Evolutionary conservation across 2,797 vertebrate species (phyloP).

Genomic region (Thamnophis elegans): DNA sequence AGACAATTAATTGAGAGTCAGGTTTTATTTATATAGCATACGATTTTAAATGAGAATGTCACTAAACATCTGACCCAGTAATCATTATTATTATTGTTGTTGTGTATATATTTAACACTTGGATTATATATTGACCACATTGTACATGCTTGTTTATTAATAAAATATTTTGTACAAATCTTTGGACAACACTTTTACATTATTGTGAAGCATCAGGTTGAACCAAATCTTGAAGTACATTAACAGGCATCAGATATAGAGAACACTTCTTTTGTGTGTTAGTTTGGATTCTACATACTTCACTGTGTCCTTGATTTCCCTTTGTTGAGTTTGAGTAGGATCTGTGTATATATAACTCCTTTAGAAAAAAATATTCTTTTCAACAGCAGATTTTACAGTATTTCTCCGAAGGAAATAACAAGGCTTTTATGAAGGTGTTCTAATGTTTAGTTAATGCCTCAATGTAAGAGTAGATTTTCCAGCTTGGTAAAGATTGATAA

Average conservation of each 20-base stretch:
- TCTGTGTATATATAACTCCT: not conserved
- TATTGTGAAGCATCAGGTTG: not conserved
- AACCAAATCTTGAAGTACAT: not conserved
- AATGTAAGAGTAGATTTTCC: not conserved
- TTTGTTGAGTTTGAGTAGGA: not conserved
- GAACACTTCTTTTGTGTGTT: not conserved
- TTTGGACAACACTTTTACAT: not conserved
- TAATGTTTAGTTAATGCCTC: not conserved
- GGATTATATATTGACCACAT: not conserved
- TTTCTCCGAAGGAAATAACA: not conserved
- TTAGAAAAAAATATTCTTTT: not conserved
- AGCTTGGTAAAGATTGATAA: not conserved
- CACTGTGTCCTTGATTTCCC: not conserved
- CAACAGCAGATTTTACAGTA: not conserved
- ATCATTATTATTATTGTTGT: not conserved
- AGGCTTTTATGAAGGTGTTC: not conserved
- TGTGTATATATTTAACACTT: not conserved
- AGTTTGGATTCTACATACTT: not conserved
- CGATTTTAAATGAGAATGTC: not conserved
- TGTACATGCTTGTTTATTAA: not conserved
- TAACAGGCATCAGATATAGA: not conserved
- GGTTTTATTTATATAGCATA: not conserved
- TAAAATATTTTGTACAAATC: not conserved
- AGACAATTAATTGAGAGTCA: not conserved
- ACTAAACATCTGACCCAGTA: not conserved